Conservation (phyloP, 2,797 vertebrate species). For the Rhabdomys pumilio region DNA sequence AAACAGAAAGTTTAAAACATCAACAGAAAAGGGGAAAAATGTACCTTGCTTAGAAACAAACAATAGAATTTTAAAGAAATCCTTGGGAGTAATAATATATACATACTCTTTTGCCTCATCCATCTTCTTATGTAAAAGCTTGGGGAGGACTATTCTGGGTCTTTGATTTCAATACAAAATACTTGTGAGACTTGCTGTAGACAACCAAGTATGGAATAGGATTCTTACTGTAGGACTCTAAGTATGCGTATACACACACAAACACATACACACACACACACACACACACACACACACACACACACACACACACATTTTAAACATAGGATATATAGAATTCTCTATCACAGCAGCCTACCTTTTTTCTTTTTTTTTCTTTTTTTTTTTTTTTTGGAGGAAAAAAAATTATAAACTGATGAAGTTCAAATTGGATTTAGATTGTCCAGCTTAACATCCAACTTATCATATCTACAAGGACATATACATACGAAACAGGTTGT, state of each 20-base stretch:
- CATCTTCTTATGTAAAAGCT: slow-evolving; percentile 69
- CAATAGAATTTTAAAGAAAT: slow-evolving; percentile 69
- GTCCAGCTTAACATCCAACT: neutral
- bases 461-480: neutral
- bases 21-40: slow-evolving; percentile 60
- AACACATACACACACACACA: no score
- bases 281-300: neutral
- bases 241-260: neutral
- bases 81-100: slow-evolving; percentile 25
- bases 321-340: neutral
- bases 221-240: neutral
- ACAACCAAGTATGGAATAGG: slow-evolving; percentile 18
- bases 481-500: neutral
- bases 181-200: slow-evolving; percentile 37
- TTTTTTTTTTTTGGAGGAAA: no score
- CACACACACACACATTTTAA: neutral
- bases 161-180: slow-evolving; percentile 67
- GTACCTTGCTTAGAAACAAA: slow-evolving; percentile 65
- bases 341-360: neutral
- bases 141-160: slow-evolving; percentile 55
- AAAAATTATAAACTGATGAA: neutral
- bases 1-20: slow-evolving; percentile 80
- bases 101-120: neutral
- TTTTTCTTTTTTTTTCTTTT: no score
- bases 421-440: neutral